These are phyloP conservation scores for Neomonachus schauinslandi DNA, from an alignment of 2,113 vertebrate species.

Conservation along the genomic window DNA sequence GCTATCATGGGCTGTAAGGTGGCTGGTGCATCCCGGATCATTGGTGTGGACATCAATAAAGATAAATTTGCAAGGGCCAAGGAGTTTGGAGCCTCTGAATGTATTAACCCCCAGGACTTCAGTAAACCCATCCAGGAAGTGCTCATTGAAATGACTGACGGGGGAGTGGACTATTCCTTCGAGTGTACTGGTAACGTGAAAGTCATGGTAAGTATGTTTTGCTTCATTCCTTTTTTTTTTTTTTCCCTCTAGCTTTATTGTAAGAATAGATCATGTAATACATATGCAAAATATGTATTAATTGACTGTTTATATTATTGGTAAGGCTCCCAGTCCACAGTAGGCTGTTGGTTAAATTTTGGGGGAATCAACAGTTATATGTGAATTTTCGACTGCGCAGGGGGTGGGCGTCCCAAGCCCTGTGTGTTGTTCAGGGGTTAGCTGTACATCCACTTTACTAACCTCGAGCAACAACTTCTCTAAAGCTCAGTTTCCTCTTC, in stretches of 20 bases:
- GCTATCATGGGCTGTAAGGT: constrained; percentile 90
- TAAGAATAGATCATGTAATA: neutral
- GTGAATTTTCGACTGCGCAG: neutral
- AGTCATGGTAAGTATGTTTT: constrained; percentile 85
- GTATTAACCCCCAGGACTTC: constrained; percentile 87
- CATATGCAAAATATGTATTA: neutral
- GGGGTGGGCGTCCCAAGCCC: neutral
- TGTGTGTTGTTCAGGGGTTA: neutral
- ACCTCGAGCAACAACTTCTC: neutral
- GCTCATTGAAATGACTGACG: constrained; percentile 87
- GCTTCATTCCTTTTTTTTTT: neutral
- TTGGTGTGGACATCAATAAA: constrained; percentile 88
- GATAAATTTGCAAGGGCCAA: constrained; percentile 87
- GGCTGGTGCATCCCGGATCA: constrained; percentile 88
- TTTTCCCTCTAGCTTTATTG: neutral
- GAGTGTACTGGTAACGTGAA: constrained; percentile 90
- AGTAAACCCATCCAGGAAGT: constrained; percentile 89
- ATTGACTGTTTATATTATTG: neutral
- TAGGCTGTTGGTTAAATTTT: neutral
- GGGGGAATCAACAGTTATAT: neutral
- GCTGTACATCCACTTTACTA: neutral
- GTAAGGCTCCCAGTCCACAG: neutral
- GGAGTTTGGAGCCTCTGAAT: constrained; percentile 89
- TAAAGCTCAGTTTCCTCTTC: neutral
- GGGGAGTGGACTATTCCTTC: constrained; percentile 90